phyloP scores from a whole-genome alignment of 2,797 vertebrate species.

The Falco columbarius region DNA sequence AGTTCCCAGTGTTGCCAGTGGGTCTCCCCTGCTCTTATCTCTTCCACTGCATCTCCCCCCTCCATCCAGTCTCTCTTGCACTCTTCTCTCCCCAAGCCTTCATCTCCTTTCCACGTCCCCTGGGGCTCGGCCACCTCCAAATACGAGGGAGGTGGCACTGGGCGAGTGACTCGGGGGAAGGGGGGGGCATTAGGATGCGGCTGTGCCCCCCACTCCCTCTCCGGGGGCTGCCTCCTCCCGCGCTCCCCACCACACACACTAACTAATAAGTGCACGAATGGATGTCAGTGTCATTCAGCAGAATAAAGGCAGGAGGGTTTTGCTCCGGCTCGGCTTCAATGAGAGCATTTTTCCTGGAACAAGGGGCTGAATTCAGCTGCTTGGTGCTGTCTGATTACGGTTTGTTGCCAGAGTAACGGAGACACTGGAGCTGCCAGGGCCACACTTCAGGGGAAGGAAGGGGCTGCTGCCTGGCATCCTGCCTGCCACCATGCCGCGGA shows the following conservation, averaged over 20 bases:
- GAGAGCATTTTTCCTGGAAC: slow-evolving; percentile 76
- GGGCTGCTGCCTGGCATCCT: not conserved
- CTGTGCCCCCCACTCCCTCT: not conserved
- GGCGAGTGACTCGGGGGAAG: fast-evolving
- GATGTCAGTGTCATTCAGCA: not conserved
- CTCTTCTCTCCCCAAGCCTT: not conserved
- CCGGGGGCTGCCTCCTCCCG: not conserved
- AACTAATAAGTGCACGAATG: not conserved
- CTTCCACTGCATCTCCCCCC: not conserved
- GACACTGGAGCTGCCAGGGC: slow-evolving; percentile 43
- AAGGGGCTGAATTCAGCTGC: slow-evolving; percentile 79
- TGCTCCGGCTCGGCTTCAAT: slow-evolving; percentile 62
- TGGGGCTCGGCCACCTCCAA: not conserved
- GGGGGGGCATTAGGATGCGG: not conserved
- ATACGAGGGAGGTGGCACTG: fast-evolving
- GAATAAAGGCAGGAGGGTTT: slow-evolving; percentile 62
- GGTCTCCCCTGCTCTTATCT: not conserved
- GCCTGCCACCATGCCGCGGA: not conserved
- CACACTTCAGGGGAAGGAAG: not conserved
- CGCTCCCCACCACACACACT: not conserved
- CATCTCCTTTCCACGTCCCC: not conserved
- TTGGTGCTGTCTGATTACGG: slow-evolving; percentile 54
- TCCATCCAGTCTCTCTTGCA: not conserved
- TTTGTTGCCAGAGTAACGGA: slow-evolving; percentile 77
- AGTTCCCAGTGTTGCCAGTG: not conserved